Evolutionary conservation across 2,797 vertebrate genomes (phyloP).

Genomic region (Lateolabrax maculatus): DNA sequence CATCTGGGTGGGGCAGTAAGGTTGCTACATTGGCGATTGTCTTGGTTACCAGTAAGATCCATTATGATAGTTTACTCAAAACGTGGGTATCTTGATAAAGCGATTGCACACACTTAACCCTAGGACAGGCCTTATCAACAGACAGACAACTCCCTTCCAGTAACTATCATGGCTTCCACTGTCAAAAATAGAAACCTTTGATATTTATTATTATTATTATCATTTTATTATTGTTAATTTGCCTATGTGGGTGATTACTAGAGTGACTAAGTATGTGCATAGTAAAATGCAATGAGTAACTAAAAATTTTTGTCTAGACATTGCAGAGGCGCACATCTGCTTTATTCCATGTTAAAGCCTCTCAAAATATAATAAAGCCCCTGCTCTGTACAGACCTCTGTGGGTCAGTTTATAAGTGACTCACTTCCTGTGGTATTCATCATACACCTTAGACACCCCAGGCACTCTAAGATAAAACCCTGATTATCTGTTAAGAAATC

Average conservation of each 20-base stretch:
- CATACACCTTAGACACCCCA: constrained; percentile 6
- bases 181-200: constrained; percentile 26
- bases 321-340: neutral
- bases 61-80: neutral
- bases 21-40: constrained; percentile 1
- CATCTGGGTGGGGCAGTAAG: neutral
- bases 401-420: constrained; percentile 31
- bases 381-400: neutral
- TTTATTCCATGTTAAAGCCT: neutral
- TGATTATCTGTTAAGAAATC: constrained; percentile 38
- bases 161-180: neutral
- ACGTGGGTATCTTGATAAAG: constrained; percentile 8
- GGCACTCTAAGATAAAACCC: constrained; percentile 27
- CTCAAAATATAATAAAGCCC: neutral
- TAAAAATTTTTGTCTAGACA: constrained; percentile 11
- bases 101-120: neutral
- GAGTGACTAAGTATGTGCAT: neutral
- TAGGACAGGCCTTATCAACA: constrained; percentile 26
- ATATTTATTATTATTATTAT: neutral
- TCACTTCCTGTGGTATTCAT: constrained; percentile 13
- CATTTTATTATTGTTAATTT: neutral
- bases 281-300: constrained; percentile 48
- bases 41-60: neutral
- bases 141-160: constrained; percentile 7
- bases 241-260: neutral